Base-by-base conservation (phyloP, 2,113 vertebrate species). In the Syrmaticus mikado region DNA sequence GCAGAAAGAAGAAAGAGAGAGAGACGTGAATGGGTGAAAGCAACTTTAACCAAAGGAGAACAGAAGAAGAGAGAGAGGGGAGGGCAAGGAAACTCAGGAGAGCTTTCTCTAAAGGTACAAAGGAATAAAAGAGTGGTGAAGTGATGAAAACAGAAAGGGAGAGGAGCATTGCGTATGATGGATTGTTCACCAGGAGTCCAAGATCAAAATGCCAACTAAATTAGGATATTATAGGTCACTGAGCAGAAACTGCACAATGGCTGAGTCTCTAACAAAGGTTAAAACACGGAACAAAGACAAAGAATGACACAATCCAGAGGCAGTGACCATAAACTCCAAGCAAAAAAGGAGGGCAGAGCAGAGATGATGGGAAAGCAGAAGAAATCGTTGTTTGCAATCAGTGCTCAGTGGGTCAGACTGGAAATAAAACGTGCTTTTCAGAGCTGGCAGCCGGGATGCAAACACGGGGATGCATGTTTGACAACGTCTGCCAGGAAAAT, bases 251-350 rank as follows among this genome's bases (percentile, higher is more conserved):
- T 95, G 87, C 90, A 91, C 92, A 91, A 92, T 79, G 86, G 72
- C 90, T 6, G 73, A 93, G 70, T 62, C 89, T 94, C 83, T 92
- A 92, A 93, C 93, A 96, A 95, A 96, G 96, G 96, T 96, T 96
- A 97, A 97, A 96, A 70, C 82, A 89, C 1, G 1, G 85, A 96
- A 96, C 93, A 96, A 93, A 97, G 92, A 79, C 93, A 93, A 92
- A 94, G 85, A 93, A 95, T 67, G 90, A 75, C 94, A 96, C 74
- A 93, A 58, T 68, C 50, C 87, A 38, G 89, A 95, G 82, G 27
- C 96, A 96, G 89, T 96, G 96, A 97, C 96, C 96, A 96, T 61
- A 90, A 94, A 94, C 87, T 91, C 79, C 65, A 53, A 77, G 75
- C 61, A 93, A 74, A 95, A 93, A 93, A 43, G 64, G 90, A 91